Evolutionary conservation across 2,888 invertebrate species (phyloP).

Genomic region (Halocaridina rubra): DNA sequence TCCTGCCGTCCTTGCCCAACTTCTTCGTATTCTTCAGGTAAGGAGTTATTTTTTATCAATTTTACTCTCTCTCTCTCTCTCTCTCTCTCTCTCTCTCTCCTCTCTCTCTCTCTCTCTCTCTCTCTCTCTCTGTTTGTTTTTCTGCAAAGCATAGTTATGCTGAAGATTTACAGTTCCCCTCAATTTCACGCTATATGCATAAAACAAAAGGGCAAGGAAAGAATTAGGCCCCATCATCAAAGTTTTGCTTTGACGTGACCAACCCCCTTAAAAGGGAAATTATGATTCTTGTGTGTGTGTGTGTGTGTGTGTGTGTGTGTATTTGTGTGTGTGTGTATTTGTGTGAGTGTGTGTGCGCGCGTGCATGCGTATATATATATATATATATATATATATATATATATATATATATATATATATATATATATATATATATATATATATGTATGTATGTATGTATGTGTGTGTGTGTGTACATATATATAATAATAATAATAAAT

Average conservation of each 20-base stretch:
- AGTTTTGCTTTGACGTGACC: no score
- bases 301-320: background rate
- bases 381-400: background rate
- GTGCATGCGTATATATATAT: background rate
- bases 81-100: background rate
- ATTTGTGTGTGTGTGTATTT: background rate
- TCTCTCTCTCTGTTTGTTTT: no score
- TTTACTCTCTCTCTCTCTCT: background rate
- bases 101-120: background rate
- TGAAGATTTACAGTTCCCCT: background rate
- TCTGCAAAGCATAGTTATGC: background rate
- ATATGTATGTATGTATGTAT: background rate
- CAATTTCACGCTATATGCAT: background rate
- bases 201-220: no score
- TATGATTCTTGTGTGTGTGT: no score
- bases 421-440: background rate
- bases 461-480: background rate
- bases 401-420: background rate
- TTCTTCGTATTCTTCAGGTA: conserved; percentile 42
- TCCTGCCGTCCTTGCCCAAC: conserved; percentile 45
- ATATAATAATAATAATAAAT: background rate
- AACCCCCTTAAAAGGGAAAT: no score
- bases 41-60: background rate
- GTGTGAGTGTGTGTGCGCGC: background rate
- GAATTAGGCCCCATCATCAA: no score